phyloP scores from a whole-genome alignment of 2,797 vertebrate genomes.

The Lerista edwardsae region DNA sequence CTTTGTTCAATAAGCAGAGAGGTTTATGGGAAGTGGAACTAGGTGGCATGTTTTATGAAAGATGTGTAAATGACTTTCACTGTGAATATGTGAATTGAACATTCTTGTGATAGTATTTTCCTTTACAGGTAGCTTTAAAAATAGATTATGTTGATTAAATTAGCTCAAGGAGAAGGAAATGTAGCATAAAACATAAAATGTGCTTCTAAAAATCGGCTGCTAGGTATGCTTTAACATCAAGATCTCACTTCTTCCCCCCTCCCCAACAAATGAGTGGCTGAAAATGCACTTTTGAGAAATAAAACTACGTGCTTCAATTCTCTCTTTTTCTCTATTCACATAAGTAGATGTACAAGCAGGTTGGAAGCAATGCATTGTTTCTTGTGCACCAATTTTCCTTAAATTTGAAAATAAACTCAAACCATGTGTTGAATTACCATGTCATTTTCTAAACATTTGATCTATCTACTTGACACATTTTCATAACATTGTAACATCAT shows the following conservation, averaged over 20 bases:
- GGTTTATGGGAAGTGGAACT: conserved; percentile 74
- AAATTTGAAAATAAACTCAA: background rate
- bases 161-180: conserved; percentile 35
- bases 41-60: conserved; percentile 69
- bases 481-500: background rate
- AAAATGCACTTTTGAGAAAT: conserved; percentile 40
- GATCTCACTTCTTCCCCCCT: conserved; percentile 36
- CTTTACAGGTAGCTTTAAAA: conserved; percentile 58
- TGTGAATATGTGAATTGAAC: conserved; percentile 52
- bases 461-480: background rate
- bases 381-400: background rate
- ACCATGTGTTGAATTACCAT: background rate
- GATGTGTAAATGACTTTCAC: conserved; percentile 52
- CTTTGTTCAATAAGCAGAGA: conserved; percentile 79
- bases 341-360: background rate
- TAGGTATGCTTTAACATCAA: conserved; percentile 25
- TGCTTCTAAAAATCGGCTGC: conserved; percentile 1
- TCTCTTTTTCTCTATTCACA: background rate
- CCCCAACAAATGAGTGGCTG: conserved; percentile 26
- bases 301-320: background rate
- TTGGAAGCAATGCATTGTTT: background rate
- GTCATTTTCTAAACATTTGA: background rate
- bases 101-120: conserved; percentile 45
- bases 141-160: conserved; percentile 40
- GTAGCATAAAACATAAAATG: conserved; percentile 27